These are phyloP conservation scores for Drosophila setosimentum DNA, from an alignment of 2,888 invertebrate genomes.

Conservation along the genomic window DNA sequence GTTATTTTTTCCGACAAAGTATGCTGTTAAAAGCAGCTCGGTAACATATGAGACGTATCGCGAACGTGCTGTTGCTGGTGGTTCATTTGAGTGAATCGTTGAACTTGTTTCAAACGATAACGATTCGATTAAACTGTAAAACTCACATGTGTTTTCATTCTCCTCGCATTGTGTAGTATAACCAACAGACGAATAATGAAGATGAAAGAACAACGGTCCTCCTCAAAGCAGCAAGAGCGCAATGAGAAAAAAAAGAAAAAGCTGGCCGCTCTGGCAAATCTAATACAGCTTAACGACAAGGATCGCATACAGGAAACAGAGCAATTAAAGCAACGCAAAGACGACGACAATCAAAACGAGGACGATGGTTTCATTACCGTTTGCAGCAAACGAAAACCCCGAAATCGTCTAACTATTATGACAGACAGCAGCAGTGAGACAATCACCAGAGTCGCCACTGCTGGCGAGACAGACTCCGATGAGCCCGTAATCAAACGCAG, in stretches of 20 bases:
- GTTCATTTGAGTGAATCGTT: neutral
- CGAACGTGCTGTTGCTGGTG: constrained; percentile 4
- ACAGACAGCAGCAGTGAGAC: constrained; percentile 36
- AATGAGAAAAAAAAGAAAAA: constrained; percentile 88
- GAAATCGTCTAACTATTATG: constrained; percentile 54
- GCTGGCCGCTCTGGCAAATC: constrained; percentile 87
- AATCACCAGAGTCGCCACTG: neutral
- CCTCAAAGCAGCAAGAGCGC: constrained; percentile 86
- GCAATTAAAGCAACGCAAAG: constrained; percentile 39
- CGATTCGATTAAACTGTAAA: constrained; percentile 2
- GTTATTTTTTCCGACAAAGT: neutral
- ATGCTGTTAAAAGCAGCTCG: neutral
- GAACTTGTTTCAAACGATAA: constrained; percentile 9
- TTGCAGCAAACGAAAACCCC: constrained; percentile 67
- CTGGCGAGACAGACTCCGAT: constrained; percentile 16
- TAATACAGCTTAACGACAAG: constrained; percentile 88
- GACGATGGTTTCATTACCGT: constrained; percentile 75
- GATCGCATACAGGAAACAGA: constrained; percentile 84
- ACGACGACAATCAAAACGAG: constrained; percentile 13
- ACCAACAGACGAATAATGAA: constrained; percentile 61
- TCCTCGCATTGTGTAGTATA: constrained; percentile 45
- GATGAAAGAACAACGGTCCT: constrained; percentile 70
- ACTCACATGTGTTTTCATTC: constrained; percentile 53
- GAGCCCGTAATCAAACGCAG: constrained; percentile 66
- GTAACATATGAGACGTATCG: constrained; percentile 3